Base-by-base conservation (phyloP, 2,113 vertebrate species). In the Sinocyclocheilus grahami region DNA sequence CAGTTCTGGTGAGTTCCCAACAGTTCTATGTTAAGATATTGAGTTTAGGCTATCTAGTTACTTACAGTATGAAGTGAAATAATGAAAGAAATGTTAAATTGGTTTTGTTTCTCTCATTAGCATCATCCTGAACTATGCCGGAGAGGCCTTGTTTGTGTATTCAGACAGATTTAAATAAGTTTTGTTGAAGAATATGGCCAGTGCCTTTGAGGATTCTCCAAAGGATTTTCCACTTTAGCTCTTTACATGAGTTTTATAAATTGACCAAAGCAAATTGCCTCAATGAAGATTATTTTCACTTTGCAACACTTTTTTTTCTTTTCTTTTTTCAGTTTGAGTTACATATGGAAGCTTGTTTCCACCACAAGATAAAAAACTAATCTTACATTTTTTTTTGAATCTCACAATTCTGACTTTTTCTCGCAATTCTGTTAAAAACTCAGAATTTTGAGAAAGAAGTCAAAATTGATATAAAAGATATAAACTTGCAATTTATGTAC, bases 121-220 rank as follows among this genome's bases (percentile, higher is more conserved):
- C 90, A 93, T 99, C 88, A 87, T 97, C 81, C 63, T 95, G 2
- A 92, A 96, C 65, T 95, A 93, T 11, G 87, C 93, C 37, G 97
- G 96, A 78, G 97, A 98, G 91, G 95, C 95, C 46, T 90, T 98
- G 92, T 93, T 97, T 90, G 85, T 97, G 60, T 96, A 97, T 86
- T 92, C 95, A 0, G 96, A 98, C 85, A 95, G 90, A 82, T 90
- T 93, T 55, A 82, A 90, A 12, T 53, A 13, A 82, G 46, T 37
- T 48, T 48, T 82, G 63, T 3, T 18, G 62, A 69, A 53, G 42
- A 82, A 53, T 30, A 20, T 53, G 27, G 5, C 18, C 63, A 14
- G 63, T 53, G 80, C 80, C 46, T 67, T 80, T 71, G 24, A 46
- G 30, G 79, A 81, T 65, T 65, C 18, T 30, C 80, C 37, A 37